Percentiles rank a stretch among this genome's conserved stretches.
Evolutionary conservation across 2,888 invertebrate species (phyloP).

Genomic region (Leptinotarsa tumamoca): DNA sequence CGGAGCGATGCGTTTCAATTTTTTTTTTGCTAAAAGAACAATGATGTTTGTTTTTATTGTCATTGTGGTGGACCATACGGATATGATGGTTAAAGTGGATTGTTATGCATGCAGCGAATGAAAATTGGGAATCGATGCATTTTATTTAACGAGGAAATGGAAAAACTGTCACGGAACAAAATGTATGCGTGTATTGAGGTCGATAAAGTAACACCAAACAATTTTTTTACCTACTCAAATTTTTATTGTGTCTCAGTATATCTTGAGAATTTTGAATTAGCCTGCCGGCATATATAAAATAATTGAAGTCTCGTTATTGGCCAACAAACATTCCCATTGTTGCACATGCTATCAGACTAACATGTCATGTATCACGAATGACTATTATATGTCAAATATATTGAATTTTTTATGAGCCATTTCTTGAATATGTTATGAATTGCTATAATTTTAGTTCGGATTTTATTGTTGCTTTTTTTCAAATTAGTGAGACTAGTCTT

Average conservation of each 20-base stretch:
- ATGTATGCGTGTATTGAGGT: too few species aligned
- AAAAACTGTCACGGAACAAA: too few species aligned
- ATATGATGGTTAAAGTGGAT: not conserved
- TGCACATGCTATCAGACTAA: not conserved
- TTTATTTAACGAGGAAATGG: too few species aligned
- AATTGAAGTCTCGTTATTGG: not conserved
- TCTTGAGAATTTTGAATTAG: not conserved
- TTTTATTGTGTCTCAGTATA: not conserved
- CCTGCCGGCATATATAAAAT: not conserved
- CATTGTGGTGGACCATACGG: not conserved
- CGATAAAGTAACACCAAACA: too few species aligned
- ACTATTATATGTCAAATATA: not conserved
- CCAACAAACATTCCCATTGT: not conserved
- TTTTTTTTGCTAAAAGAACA: not conserved
- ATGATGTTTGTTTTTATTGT: constrained; percentile 14
- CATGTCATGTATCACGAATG: constrained; percentile 2
- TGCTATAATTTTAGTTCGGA: not conserved
- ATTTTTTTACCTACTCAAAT: too few species aligned
- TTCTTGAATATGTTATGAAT: not conserved
- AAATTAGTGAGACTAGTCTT: too few species aligned
- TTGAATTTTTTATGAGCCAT: not conserved
- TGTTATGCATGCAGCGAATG: not conserved
- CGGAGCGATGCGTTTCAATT: not conserved
- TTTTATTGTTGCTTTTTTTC: too few species aligned
- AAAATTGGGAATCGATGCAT: too few species aligned